Evolutionary conservation across 1,140 invertebrate species (phyloP), one percentile per base, ranked within the genome.

Genomic region (Pemphigus obesinymphae): DNA sequence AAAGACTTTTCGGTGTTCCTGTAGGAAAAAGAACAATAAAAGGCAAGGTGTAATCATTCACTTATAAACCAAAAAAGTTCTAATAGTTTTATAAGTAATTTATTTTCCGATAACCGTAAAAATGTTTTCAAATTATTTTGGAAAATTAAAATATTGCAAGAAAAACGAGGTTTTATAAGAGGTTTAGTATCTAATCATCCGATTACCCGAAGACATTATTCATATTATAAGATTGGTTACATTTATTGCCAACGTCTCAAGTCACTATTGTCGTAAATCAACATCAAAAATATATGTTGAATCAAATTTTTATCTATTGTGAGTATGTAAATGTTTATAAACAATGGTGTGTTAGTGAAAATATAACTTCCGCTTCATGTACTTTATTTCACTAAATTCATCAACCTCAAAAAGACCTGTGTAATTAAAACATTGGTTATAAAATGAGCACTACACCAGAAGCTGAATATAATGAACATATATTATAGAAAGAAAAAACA

Each of bases 401-500:
- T 31, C 4, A 31, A 26, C 29, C 26, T 61, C 58, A 23, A 29
- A 61, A 61, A 31, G 58, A 61, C 13, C 58, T 15, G 29, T 61
- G 58, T 61, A 23, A 61, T 20, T 11, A 29, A 61, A 86, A 85
- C 75, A 58, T 78, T 63, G 48, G 50, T 31, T 83, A 82, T 82
- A 82, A 86, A 84, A 55, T 48, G 23, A 48, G 82, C 55, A 83
- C 78, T 58, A 34, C 85, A 37, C 15, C 31, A 34, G 40, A 84
- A 70, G 84, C 84, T 81, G 82, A 83, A n/a, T 85, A 82, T 66
- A 53, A 83, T 15, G 48, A 82, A 50, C 84, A 85, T 82, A 68
- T n/a, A n/a, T n/a, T n/a, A n/a, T 84, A 40, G 40, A 26, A 29
- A 83, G 83, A 80, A 85, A 85, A 83, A 82, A 83, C 6, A 53